phyloP scores from a whole-genome alignment of 2,797 vertebrate species.

The Bradypus variegatus region DNA sequence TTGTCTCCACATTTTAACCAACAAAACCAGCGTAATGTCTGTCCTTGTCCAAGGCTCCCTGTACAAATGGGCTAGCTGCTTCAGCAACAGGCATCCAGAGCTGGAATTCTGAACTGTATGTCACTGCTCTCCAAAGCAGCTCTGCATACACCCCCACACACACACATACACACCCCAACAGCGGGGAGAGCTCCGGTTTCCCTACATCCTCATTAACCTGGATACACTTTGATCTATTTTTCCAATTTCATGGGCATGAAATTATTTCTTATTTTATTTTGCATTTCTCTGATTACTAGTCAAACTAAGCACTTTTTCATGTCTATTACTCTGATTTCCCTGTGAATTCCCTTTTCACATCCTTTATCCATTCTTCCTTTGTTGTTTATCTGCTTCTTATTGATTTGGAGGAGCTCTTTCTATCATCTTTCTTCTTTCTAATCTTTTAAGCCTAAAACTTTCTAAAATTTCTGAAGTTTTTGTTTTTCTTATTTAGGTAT shows the following conservation, averaged over 20 bases:
- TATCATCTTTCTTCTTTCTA: background rate
- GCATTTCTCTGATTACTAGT: background rate
- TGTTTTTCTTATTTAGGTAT: background rate
- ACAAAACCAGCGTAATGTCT: background rate
- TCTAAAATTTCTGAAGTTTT: background rate
- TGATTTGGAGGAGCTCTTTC: background rate
- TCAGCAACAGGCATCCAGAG: background rate
- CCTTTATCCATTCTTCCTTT: background rate
- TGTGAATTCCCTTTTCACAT: background rate
- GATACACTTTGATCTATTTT: rapidly evolving
- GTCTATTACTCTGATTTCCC: background rate
- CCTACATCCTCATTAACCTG: background rate
- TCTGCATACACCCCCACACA: rapidly evolving
- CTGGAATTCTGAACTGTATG: background rate
- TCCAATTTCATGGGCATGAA: background rate
- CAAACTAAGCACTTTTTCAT: background rate
- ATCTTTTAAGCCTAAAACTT: background rate
- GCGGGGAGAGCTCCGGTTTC: no score
- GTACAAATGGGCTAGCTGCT: rapidly evolving
- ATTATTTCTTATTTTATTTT: background rate
- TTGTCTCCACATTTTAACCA: no score
- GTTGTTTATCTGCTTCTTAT: background rate
- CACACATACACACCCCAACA: no score
- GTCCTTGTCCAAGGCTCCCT: rapidly evolving
- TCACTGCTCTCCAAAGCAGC: background rate